Percentiles rank a stretch among this genome's conserved stretches.
Evolutionary conservation across 2,888 invertebrate genomes (phyloP).

Genomic region (Pediacus dermestoides): DNA sequence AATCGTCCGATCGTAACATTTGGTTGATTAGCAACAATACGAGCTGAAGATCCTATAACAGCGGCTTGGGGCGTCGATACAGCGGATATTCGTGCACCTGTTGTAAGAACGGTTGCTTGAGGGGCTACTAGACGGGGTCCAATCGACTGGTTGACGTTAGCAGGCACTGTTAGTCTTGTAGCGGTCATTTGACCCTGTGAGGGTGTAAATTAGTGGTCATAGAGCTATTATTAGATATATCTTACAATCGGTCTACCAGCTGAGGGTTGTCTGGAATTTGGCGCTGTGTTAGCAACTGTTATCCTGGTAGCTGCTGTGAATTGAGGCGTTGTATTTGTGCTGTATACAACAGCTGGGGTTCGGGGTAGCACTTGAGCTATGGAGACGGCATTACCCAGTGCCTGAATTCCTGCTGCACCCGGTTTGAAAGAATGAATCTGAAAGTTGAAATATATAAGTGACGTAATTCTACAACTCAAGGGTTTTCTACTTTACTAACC

Average conservation of each 20-base stretch:
- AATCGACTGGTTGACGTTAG: slow-evolving; percentile 34
- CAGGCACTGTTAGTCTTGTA: slow-evolving; percentile 42
- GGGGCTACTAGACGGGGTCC: slow-evolving; percentile 40
- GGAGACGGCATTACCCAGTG: slow-evolving; percentile 44
- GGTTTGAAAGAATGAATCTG: slow-evolving; percentile 45
- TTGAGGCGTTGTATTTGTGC: slow-evolving; percentile 38
- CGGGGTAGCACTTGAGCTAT: slow-evolving; percentile 48
- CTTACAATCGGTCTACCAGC: slow-evolving; percentile 12
- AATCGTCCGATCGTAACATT: slow-evolving; percentile 37
- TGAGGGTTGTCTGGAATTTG: slow-evolving; percentile 29
- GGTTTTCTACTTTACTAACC: no score
- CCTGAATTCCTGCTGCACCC: slow-evolving; percentile 40
- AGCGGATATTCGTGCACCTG: slow-evolving; percentile 42
- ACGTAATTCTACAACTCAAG: neutral
- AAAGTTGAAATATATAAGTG: slow-evolving; percentile 11
- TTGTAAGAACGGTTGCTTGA: slow-evolving; percentile 42
- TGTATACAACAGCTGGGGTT: slow-evolving; percentile 48
- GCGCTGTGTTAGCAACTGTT: slow-evolving; percentile 40
- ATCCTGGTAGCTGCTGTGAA: slow-evolving; percentile 41
- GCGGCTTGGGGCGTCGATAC: slow-evolving; percentile 36
- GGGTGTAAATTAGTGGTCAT: slow-evolving; percentile 2
- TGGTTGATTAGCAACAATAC: slow-evolving; percentile 40
- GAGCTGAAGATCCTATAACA: slow-evolving; percentile 29
- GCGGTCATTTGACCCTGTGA: slow-evolving; percentile 42
- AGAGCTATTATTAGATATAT: neutral